These are phyloP conservation scores for Zonotrichia albicollis DNA, from an alignment of 2,797 vertebrate genomes.

Conservation along the genomic window DNA sequence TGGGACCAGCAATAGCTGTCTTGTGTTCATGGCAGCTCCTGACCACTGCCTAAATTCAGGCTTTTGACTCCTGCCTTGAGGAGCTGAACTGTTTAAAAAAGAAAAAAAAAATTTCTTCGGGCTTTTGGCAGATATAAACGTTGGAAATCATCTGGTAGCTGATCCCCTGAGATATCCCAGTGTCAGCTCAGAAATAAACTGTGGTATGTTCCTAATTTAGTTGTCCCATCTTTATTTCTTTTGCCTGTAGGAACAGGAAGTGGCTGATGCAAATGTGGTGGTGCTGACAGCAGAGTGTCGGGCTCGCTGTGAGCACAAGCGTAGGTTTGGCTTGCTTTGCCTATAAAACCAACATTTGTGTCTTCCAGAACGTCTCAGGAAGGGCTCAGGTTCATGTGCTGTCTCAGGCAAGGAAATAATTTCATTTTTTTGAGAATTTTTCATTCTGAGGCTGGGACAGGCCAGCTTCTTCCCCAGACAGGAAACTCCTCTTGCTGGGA, in stretches of 20 bases:
- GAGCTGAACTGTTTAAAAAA: neutral
- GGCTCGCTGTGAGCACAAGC: neutral
- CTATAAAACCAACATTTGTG: neutral
- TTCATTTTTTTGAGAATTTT: neutral
- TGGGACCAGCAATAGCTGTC: neutral
- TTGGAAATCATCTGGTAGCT: constrained; percentile 24
- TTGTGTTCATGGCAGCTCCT: neutral
- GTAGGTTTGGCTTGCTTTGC: neutral
- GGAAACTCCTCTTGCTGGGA: neutral
- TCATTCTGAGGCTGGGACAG: neutral
- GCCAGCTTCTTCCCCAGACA: neutral
- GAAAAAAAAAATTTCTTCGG: neutral
- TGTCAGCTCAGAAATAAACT: constrained; percentile 54
- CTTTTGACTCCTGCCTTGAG: neutral
- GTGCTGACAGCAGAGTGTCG: neutral
- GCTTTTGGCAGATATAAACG: constrained; percentile 5
- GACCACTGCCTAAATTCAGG: neutral
- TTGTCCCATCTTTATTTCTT: constrained; percentile 24
- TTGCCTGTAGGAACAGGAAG: constrained; percentile 50
- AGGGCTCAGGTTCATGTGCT: neutral
- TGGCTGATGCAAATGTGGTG: constrained; percentile 5
- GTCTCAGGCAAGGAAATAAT: neutral
- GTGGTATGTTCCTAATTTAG: constrained; percentile 59
- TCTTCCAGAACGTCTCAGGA: neutral
- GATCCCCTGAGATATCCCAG: constrained; percentile 38